Evolutionary conservation across 2,797 vertebrate genomes (phyloP).

Genomic region (Streptopelia turtur): DNA sequence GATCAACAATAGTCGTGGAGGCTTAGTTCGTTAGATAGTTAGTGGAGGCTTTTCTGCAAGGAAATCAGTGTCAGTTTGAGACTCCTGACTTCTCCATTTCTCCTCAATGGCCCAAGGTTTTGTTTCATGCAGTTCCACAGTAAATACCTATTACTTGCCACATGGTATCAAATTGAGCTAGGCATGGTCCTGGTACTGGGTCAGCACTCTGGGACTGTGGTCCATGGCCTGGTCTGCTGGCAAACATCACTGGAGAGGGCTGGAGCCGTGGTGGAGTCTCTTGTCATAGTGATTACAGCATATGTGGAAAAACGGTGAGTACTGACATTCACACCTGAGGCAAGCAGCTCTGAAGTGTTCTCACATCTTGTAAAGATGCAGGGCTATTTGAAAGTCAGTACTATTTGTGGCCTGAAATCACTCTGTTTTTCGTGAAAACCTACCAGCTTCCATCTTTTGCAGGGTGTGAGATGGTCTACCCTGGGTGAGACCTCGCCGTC

Average conservation of each 20-base stretch:
- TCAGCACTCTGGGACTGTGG: background rate
- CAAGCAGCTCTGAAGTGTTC: background rate
- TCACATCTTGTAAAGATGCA: background rate
- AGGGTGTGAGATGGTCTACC: background rate
- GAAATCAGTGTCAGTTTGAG: background rate
- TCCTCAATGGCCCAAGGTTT: background rate
- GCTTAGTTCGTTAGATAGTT: background rate
- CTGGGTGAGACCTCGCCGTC: background rate
- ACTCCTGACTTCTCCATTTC: background rate
- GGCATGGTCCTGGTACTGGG: background rate
- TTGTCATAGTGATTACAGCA: background rate
- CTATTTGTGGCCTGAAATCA: background rate
- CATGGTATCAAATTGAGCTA: rapidly evolving
- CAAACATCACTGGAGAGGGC: background rate
- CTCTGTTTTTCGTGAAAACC: background rate
- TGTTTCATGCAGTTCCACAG: background rate
- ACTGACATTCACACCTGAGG: background rate
- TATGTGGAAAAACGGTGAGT: background rate
- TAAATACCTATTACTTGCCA: background rate
- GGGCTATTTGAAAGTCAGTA: background rate
- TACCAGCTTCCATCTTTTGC: background rate
- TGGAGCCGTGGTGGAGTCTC: rapidly evolving
- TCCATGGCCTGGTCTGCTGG: background rate
- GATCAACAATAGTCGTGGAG: background rate
- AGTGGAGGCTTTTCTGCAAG: background rate